Conservation (phyloP, 2,797 vertebrate species). For the Amblyopsis hoosieri region DNA sequence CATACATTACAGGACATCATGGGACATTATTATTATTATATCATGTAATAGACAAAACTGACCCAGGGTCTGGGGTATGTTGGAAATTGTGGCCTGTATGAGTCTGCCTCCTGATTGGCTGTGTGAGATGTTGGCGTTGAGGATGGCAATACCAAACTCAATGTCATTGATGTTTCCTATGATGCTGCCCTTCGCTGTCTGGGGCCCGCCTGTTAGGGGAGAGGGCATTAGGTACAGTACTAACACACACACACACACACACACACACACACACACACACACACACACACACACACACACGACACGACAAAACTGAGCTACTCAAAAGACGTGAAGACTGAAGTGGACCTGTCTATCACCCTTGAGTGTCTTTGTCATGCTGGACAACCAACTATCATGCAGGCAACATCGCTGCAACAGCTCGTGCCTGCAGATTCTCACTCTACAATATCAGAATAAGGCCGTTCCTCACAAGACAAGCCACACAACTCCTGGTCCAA, state of each 20-base stretch:
- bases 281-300: constrained; percentile 1
- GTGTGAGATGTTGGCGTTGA: constrained; percentile 87
- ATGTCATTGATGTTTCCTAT: constrained; percentile 91
- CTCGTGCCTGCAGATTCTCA: too few species aligned
- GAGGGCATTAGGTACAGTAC: not conserved
- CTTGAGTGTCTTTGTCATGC: too few species aligned
- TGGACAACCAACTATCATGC: too few species aligned
- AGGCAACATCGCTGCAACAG: too few species aligned
- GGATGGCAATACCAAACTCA: constrained; percentile 89
- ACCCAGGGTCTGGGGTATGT: constrained; percentile 89
- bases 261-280: not conserved
- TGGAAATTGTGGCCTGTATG: constrained; percentile 87
- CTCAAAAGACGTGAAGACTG: too few species aligned
- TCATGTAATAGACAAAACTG: constrained; percentile 40
- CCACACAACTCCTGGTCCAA: too few species aligned
- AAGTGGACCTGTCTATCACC: too few species aligned
- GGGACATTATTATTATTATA: too few species aligned
- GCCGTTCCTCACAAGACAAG: too few species aligned
- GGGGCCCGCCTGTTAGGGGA: constrained; percentile 84
- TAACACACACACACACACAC: constrained; percentile 1
- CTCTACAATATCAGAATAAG: too few species aligned
- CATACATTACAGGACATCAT: too few species aligned
- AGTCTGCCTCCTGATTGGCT: constrained; percentile 73
- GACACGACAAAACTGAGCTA: too few species aligned
- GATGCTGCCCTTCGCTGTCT: constrained; percentile 88